Base-by-base conservation (phyloP, 2,888 invertebrate genomes). In the Tigriopus californicus region DNA sequence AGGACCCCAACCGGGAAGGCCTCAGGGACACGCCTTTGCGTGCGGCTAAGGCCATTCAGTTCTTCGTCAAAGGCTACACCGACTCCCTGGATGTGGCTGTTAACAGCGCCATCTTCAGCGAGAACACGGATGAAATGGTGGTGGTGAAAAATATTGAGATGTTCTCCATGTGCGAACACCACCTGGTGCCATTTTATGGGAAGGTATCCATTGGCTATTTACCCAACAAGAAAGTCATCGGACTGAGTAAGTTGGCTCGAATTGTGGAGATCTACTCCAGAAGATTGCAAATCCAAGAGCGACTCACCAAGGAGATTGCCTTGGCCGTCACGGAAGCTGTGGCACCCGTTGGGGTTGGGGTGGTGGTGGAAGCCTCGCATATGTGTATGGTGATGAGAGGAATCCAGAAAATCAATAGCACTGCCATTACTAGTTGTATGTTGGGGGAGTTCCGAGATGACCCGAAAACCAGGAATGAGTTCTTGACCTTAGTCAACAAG, bases 331-430 rank as follows among this genome's bases (percentile, higher is more conserved):
- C 92, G 12, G 90, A 97, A 73, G 97, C 97, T 0, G 88, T 98
- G 1, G 83, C 92, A 63, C 98, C 98, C 0, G 83, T 89, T 2
- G 98, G 98, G 10, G 98, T 98, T 0, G 98, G 92, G 1, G 97
- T 98, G n/a, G 89, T 98, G 41, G 83, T 97, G 15, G 97, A 98
- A 73, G 97, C 95, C 76, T 91, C 91, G 51, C 97, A 98, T 74
- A 97, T 98, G 97, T 98, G 98, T 72, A 98, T 98, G 98, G 95
- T 98, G 52, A 98, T 98, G 98, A 76, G 98, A 64, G 98, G 98
- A 5, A 97, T 98, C 1, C 97, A 98, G 76, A 98, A 98, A 75
- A 87, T 95, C 67, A 95, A 95, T 78, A 92, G 94, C 72, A 92
- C 91, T 77, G 97, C 98, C 0, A 87, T 97, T 42, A 98, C 98